A percentile compares a stretch with the other conserved stretches of the same genome.
phyloP scores from a whole-genome alignment of 2,113 vertebrate genomes.

The Plotosus lineatus region DNA sequence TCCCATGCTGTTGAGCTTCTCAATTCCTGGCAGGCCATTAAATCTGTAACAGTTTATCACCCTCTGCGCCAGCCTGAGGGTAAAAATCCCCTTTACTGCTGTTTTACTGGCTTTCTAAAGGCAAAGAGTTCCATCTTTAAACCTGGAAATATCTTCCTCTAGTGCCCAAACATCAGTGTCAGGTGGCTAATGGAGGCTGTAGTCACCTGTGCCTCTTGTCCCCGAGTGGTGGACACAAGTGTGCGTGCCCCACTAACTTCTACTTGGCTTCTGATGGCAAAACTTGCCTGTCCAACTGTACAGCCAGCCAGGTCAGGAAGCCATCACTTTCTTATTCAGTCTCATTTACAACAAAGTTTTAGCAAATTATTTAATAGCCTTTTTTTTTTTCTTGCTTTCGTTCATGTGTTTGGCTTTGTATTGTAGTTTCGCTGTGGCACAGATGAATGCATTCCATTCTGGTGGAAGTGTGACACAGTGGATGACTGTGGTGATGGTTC shows the following conservation, averaged over 20 bases:
- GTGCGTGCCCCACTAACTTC: slow-evolving; percentile 96
- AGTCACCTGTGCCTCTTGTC: slow-evolving; percentile 96
- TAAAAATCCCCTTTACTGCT: slow-evolving; percentile 66
- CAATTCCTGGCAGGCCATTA: slow-evolving; percentile 97
- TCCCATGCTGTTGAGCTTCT: slow-evolving; percentile 85
- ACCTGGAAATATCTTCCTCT: slow-evolving; percentile 44
- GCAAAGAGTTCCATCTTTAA: slow-evolving; percentile 27
- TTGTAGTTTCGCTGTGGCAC: slow-evolving; percentile 93
- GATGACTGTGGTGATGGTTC: slow-evolving; percentile 98
- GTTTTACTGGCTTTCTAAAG: slow-evolving; percentile 12
- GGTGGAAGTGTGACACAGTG: slow-evolving; percentile 99
- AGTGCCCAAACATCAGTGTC: slow-evolving; percentile 93
- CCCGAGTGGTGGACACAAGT: slow-evolving; percentile 82
- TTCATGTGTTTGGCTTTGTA: background rate
- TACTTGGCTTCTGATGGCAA: slow-evolving; percentile 92
- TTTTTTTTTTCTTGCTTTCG: background rate
- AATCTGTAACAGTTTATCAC: slow-evolving; percentile 96
- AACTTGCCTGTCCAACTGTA: slow-evolving; percentile 97
- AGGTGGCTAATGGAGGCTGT: slow-evolving; percentile 91
- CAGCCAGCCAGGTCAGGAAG: slow-evolving; percentile 89
- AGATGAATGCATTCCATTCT: slow-evolving; percentile 97
- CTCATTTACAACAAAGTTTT: background rate
- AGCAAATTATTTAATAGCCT: background rate
- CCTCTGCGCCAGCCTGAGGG: slow-evolving; percentile 95
- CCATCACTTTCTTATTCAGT: background rate